phyloP scores from a whole-genome alignment of 2,797 vertebrate species.

The Anguilla anguilla region DNA sequence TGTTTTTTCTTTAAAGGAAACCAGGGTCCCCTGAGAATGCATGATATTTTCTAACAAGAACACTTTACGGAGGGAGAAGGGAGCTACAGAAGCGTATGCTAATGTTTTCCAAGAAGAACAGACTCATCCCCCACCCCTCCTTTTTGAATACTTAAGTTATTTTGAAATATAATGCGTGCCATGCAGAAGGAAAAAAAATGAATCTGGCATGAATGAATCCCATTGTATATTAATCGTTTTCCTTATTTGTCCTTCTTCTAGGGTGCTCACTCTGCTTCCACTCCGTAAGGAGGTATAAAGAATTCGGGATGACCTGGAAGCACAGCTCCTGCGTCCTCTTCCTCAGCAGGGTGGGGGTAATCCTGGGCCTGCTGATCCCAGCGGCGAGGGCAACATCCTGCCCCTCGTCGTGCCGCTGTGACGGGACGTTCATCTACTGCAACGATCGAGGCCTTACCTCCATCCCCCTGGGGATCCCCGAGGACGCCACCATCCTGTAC shows the following conservation, averaged over 20 bases:
- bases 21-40: background rate
- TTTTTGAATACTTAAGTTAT: background rate
- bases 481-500: constrained; percentile 94
- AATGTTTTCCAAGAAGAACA: background rate
- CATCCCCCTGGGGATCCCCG: constrained; percentile 94
- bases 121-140: background rate
- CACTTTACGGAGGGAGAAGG: background rate
- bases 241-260: constrained; percentile 52
- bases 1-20: background rate
- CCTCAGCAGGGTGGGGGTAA: constrained; percentile 77
- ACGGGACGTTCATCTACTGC: constrained; percentile 94
- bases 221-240: constrained; percentile 57
- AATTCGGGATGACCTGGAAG: constrained; percentile 78
- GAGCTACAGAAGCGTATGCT: background rate
- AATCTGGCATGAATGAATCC: constrained; percentile 21
- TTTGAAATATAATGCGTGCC: background rate
- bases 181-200: background rate
- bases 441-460: constrained; percentile 95
- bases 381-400: constrained; percentile 80
- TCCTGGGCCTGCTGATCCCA: constrained; percentile 84
- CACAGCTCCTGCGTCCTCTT: constrained; percentile 77
- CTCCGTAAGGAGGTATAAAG: constrained; percentile 63
- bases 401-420: constrained; percentile 91
- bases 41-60: constrained; percentile 4
- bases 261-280: constrained; percentile 58